Conservation (phyloP, 2,888 invertebrate genomes). For the Plagiodera versicolora region DNA sequence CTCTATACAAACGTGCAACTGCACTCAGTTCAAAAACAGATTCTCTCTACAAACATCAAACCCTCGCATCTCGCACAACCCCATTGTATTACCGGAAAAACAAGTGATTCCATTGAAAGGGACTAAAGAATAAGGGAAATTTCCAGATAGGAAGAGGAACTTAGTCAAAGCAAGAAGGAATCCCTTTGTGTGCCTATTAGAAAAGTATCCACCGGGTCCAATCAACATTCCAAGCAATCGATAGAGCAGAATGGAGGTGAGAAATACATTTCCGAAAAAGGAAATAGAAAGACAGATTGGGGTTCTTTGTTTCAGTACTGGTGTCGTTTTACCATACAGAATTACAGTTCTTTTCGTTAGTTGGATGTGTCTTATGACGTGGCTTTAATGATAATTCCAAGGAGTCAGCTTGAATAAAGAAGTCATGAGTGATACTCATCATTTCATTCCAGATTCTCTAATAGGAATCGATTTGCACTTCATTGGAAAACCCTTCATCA, state of each 20-base stretch:
- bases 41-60: neutral
- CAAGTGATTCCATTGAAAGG: neutral
- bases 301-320: neutral
- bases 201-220: constrained; percentile 8
- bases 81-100: neutral
- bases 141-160: neutral
- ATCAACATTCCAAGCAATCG: neutral
- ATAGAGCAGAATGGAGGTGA: neutral
- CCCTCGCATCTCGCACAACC: neutral
- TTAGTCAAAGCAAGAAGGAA: constrained; percentile 21
- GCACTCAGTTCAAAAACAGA: neutral
- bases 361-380: too few relatives aligned
- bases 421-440: too few relatives aligned
- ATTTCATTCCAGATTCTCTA: too few relatives aligned
- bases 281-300: neutral
- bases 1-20: neutral
- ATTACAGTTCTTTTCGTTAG: neutral
- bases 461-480: too few relatives aligned
- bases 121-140: neutral
- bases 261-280: neutral
- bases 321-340: neutral
- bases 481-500: too few relatives aligned
- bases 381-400: too few relatives aligned
- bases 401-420: too few relatives aligned
- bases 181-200: constrained; percentile 20